A percentile compares a stretch with the other conserved stretches of the same genome.
Conservation (phyloP, 1,140 invertebrate genomes). For the Hermatobates lingyangjiaoensis region DNA sequence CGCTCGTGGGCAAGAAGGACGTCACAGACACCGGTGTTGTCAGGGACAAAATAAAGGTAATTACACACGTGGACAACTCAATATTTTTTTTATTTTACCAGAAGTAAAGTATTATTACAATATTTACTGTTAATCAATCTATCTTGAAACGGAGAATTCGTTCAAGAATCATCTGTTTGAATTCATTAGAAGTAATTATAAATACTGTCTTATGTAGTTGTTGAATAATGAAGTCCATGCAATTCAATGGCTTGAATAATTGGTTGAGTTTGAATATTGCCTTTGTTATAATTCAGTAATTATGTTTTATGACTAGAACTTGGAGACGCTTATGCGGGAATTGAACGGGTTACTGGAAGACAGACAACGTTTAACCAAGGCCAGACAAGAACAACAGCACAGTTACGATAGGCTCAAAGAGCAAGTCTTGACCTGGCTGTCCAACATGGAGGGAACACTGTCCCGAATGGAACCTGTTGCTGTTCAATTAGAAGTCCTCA, state of each 20-base stretch:
- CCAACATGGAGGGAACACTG: constrained; percentile 51
- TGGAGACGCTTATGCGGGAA: constrained; percentile 78
- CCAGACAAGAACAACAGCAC: constrained; percentile 59
- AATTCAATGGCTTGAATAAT: too few species aligned
- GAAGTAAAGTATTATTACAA: neutral
- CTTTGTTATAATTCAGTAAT: too few species aligned
- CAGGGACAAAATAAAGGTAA: constrained; percentile 66
- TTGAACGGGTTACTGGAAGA: constrained; percentile 60
- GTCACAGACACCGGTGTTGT: constrained; percentile 68
- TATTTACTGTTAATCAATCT: too few species aligned
- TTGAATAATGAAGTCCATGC: too few species aligned
- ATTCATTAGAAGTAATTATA: too few species aligned
- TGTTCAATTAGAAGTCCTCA: constrained; percentile 66
- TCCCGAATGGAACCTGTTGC: constrained; percentile 59
- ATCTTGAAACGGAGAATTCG: too few species aligned
- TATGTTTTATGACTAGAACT: constrained; percentile 26
- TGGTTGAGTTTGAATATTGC: too few species aligned
- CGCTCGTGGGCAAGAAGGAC: constrained; percentile 69
- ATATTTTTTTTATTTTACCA: neutral
- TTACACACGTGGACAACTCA: neutral
- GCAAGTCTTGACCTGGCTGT: constrained; percentile 65
- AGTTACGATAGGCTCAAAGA: constrained; percentile 69
- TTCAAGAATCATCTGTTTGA: too few species aligned
- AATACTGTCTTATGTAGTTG: too few species aligned
- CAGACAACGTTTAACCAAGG: constrained; percentile 58